Conservation (phyloP, 2,113 vertebrate genomes). For the Caloenas nicobarica region DNA sequence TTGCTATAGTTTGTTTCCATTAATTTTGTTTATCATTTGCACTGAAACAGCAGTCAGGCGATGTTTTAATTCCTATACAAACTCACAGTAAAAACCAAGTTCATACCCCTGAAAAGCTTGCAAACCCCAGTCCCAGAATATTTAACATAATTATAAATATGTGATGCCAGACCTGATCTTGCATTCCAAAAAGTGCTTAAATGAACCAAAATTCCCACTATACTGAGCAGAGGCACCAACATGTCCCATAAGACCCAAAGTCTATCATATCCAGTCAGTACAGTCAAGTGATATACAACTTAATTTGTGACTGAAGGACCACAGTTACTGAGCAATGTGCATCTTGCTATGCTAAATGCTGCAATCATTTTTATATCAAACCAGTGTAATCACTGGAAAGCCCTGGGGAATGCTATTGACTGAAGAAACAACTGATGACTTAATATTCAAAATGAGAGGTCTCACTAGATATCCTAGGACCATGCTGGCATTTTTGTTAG, state of each 20-base stretch:
- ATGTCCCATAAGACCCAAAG: not conserved
- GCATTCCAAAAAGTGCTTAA: not conserved
- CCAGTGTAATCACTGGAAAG: not conserved
- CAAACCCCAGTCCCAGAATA: not conserved
- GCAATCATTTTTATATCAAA: slow-evolving; percentile 10
- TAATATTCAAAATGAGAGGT: not conserved
- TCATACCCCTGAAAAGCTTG: not conserved
- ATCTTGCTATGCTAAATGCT: not conserved
- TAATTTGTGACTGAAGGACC: not conserved
- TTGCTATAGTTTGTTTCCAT: not conserved
- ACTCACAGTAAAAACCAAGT: not conserved
- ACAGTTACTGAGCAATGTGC: not conserved
- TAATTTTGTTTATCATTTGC: not conserved
- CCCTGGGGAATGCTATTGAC: not conserved
- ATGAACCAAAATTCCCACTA: not conserved
- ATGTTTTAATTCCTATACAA: not conserved
- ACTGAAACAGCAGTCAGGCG: not conserved
- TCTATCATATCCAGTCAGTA: not conserved
- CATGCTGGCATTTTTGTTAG: not conserved
- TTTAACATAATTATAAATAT: not conserved
- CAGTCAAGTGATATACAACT: not conserved
- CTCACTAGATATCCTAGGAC: not conserved
- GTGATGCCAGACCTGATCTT: not conserved
- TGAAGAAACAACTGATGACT: slow-evolving; percentile 2
- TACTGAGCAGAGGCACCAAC: not conserved